Evolutionary conservation across 2,888 invertebrate genomes (phyloP).

Genomic region (Lumbricus terrestris): DNA sequence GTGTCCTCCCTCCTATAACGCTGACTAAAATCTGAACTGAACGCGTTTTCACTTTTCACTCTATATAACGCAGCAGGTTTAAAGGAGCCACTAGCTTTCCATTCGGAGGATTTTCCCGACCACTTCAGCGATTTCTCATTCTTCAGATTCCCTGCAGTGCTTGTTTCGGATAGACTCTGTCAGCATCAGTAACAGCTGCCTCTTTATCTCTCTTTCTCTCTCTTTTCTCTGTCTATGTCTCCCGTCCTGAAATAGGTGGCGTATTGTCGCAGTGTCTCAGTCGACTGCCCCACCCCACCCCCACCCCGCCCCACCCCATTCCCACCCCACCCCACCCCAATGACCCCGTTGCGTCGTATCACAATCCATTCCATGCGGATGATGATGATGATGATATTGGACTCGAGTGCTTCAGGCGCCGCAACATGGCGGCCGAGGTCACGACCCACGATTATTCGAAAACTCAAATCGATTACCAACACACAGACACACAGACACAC

Average conservation of each 20-base stretch:
- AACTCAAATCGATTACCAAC: neutral
- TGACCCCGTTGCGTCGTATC: neutral
- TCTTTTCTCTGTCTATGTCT: neutral
- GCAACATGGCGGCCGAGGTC: neutral
- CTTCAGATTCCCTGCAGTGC: neutral
- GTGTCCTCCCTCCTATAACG: too few species aligned
- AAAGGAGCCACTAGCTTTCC: too few species aligned
- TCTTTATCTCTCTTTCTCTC: neutral
- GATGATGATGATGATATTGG: constrained; percentile 3
- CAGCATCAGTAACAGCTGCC: neutral
- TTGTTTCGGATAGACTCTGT: neutral
- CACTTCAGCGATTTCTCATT: neutral
- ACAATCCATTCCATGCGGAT: neutral
- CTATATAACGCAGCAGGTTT: too few species aligned
- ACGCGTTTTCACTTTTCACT: too few species aligned
- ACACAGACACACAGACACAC: neutral
- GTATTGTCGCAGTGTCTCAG: neutral
- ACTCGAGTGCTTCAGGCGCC: neutral
- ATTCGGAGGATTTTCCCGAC: neutral
- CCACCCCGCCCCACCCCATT: too few species aligned
- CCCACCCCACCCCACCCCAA: too few species aligned
- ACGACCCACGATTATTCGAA: neutral
- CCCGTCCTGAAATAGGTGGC: neutral
- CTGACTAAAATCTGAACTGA: too few species aligned
- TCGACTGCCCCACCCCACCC: too few species aligned